These are phyloP conservation scores for human (Homo sapiens) DNA, from an alignment of 2,113 vertebrate genomes.

Conservation along the genomic window GRCh38 chr3:97726501-97727000, in stretches of 20 bases:
- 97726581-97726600: neutral
- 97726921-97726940: neutral
- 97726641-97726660: neutral
- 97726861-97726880: slow-evolving; percentile 50
- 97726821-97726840: slow-evolving; percentile 20
- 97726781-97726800: neutral
- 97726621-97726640: neutral
- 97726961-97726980: slow-evolving; percentile 34
- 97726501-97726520: slow-evolving; percentile 24
- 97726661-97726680: neutral
- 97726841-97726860: slow-evolving; percentile 48
- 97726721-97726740: neutral
- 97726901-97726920: neutral
- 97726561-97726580: slow-evolving; percentile 12
- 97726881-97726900: neutral
- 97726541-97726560: slow-evolving; percentile 1
- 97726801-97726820: neutral
- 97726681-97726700: slow-evolving; percentile 53
- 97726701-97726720: slow-evolving; percentile 30
- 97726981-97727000: slow-evolving; percentile 37
- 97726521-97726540: slow-evolving; percentile 9
- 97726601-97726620: neutral
- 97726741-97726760: neutral
- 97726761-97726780: neutral
- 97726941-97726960: slow-evolving; percentile 44